These are phyloP conservation scores for Drosophila biarmipes DNA, from an alignment of 1,140 invertebrate species.

Conservation along the genomic window DNA sequence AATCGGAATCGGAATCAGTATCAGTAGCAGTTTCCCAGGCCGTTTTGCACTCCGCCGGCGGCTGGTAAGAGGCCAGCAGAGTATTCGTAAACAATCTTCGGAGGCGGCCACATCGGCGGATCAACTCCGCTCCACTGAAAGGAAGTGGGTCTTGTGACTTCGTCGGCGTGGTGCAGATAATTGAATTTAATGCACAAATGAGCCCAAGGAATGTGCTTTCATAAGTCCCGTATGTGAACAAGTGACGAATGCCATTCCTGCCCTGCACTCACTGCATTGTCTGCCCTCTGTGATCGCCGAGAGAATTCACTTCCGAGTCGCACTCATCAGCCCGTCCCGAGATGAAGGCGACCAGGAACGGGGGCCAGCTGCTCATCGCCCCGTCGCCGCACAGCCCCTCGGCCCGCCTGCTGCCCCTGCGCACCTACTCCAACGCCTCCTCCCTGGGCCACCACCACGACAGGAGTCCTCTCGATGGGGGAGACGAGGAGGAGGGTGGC, in stretches of 20 bases:
- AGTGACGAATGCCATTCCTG: constrained; percentile 31
- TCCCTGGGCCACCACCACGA: constrained; percentile 62
- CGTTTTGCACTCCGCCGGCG: constrained; percentile 16
- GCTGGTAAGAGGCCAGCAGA: constrained; percentile 8
- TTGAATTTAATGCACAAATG: constrained; percentile 76
- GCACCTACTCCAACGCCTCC: constrained; percentile 74
- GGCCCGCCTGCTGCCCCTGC: constrained; percentile 41
- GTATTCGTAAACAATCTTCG: constrained; percentile 43
- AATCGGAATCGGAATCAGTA: constrained; percentile 28
- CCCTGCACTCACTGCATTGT: constrained; percentile 29
- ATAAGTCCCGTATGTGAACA: constrained; percentile 11
- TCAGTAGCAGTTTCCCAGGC: constrained; percentile 33
- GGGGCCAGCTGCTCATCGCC: constrained; percentile 62
- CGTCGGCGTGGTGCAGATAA: constrained; percentile 61
- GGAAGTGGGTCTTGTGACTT: constrained; percentile 76
- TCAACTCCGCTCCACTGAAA: constrained; percentile 38
- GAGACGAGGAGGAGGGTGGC: constrained; percentile 87
- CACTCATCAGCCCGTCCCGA: constrained; percentile 13
- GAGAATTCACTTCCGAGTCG: constrained; percentile 39
- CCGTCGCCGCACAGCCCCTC: constrained; percentile 34
- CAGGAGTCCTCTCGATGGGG: constrained; percentile 56
- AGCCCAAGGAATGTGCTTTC: constrained; percentile 66
- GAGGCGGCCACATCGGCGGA: constrained; percentile 30
- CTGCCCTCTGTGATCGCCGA: constrained; percentile 12
- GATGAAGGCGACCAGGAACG: constrained; percentile 66